phyloP scores from a whole-genome alignment of 2,797 vertebrate species.

The Erethizon dorsatum region DNA sequence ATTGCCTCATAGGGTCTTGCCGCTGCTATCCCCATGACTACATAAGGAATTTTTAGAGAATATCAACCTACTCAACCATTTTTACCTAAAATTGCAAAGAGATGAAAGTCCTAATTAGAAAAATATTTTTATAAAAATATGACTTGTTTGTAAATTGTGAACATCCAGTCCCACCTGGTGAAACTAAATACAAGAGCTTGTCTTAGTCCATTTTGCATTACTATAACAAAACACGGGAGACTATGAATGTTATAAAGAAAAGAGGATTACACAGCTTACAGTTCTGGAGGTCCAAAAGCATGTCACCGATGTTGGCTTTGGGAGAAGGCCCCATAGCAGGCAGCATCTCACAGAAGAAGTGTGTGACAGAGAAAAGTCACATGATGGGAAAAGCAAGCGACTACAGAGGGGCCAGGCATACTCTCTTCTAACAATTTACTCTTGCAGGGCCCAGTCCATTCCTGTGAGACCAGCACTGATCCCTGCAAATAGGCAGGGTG shows the following conservation, averaged over 20 bases:
- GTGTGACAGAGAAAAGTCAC: neutral
- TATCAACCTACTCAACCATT: neutral
- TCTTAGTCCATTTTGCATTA: neutral
- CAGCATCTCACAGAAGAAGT: neutral
- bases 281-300: neutral
- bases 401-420: neutral
- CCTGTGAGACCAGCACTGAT: neutral
- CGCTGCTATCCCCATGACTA: neutral
- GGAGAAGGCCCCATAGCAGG: neutral
- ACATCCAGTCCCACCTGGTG: neutral
- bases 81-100: conserved; percentile 41
- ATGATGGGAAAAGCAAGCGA: neutral
- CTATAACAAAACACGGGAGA: neutral
- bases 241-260: neutral
- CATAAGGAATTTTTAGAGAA: neutral
- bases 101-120: conserved; percentile 23
- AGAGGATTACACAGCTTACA: neutral
- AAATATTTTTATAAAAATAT: conserved; percentile 4
- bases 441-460: neutral
- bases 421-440: neutral
- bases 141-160: conserved; percentile 14
- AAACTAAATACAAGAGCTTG: conserved; percentile 33
- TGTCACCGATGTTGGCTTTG: neutral
- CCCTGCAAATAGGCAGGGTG: neutral
- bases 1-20: neutral